Evolutionary conservation across 2,113 vertebrate genomes (phyloP).

Genomic region (Scomber japonicus): DNA sequence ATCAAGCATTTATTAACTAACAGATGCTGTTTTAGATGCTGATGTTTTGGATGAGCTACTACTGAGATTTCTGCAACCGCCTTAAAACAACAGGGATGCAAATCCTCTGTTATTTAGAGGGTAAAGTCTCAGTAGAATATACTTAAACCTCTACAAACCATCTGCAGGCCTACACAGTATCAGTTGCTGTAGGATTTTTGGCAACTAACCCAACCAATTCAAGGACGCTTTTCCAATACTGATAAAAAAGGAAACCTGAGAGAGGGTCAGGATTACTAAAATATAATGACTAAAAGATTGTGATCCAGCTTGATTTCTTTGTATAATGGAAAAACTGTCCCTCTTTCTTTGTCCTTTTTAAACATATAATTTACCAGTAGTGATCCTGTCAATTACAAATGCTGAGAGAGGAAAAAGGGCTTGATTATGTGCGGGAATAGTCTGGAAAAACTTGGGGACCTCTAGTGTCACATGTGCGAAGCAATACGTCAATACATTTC

Average conservation of each 20-base stretch:
- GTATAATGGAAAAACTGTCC: background rate
- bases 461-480: slow-evolving; percentile 28
- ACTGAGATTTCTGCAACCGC: too few species aligned
- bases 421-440: background rate
- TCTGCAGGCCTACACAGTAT: background rate
- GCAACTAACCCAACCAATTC: background rate
- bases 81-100: too few species aligned
- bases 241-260: background rate
- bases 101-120: too few species aligned
- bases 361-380: background rate
- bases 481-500: background rate
- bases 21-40: too few species aligned
- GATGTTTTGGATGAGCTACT: too few species aligned
- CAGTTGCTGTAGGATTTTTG: background rate
- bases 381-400: background rate
- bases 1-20: background rate
- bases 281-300: background rate
- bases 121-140: too few species aligned
- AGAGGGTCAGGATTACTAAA: background rate
- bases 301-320: background rate
- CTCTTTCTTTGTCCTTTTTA: background rate
- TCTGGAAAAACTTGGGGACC: slow-evolving; percentile 40
- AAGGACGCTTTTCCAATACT: background rate
- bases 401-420: background rate
- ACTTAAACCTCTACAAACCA: background rate